Evolutionary conservation across 2,113 vertebrate species (phyloP), one percentile per base, ranked within the genome.

Genomic region (Eulemur macaco): DNA sequence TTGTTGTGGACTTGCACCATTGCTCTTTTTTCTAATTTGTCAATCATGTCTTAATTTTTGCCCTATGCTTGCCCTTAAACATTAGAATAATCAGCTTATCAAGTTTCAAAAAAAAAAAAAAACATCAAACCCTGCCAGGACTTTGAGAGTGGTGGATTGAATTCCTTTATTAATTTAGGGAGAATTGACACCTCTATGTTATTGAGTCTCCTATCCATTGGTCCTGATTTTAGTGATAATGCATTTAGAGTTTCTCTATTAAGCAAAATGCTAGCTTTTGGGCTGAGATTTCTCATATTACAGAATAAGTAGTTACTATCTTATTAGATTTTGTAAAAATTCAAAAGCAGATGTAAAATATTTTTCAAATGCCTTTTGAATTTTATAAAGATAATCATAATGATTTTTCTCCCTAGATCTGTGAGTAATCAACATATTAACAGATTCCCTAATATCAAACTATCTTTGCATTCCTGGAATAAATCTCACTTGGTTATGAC

Each of bases 341-440:
- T 34, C 76, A 47, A 69, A 74, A 20, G 86, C 39, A 69, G 60
- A 76, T n/a, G 6, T 13, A 56, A 39, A 78, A 60, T 58, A 63
- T 86, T 86, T 86, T 74, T 73, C 58, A 47, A 86, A 89, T 25
- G 45, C 23, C n/a, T 88, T 89, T 76, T 56, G 56, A 89, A 89
- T 68, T 84, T n/a, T 31, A 52, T 50, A 50, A 8, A 25, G 12
- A 20, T 3, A 74, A 29, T 52, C 27, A 50, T 29, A 60, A 52
- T 42, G 4, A 17, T 45, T 74, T 88, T 89, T 60, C n/a, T 83
- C 77, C 42, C 78, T 94, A 42, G 15, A 17, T 45, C 7, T 21
- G 47, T 47, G 45, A 74, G 77, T n/a, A n/a, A 69, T 69, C 27
- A 18, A 54, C 13, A 6, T 58, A 69, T 58, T 68, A 69, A 17